Conservation (phyloP, 1,140 invertebrate species). For the Caenorhabditis latens region DNA sequence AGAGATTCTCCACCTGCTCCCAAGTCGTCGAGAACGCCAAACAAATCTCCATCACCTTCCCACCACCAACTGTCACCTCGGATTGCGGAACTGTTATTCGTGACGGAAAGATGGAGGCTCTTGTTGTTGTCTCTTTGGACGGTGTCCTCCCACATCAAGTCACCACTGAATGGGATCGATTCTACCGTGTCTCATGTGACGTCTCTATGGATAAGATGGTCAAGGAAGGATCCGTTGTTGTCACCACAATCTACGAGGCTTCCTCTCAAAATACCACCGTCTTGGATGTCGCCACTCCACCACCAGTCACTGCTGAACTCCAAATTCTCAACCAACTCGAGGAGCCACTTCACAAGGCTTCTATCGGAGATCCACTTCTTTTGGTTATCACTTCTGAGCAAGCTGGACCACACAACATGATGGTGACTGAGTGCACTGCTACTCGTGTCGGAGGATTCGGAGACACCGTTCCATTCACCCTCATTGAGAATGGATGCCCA, state of each 20-base stretch:
- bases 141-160: conserved; percentile 77
- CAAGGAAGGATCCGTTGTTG: conserved; percentile 76
- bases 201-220: conserved; percentile 77
- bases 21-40: conserved; percentile 78
- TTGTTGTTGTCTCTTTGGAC: conserved; percentile 77
- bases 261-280: conserved; percentile 72
- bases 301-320: conserved; percentile 75
- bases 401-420: conserved; percentile 74
- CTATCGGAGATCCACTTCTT: conserved; percentile 76
- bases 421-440: conserved; percentile 76
- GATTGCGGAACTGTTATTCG: conserved; percentile 76
- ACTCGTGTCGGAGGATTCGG: conserved; percentile 77
- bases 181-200: conserved; percentile 76
- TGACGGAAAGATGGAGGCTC: conserved; percentile 77
- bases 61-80: conserved; percentile 75
- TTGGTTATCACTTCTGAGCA: conserved; percentile 76
- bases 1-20: conserved; percentile 71
- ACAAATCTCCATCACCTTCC: conserved; percentile 77
- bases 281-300: conserved; percentile 76
- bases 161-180: conserved; percentile 78
- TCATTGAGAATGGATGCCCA: conserved; percentile 77
- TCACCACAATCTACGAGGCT: conserved; percentile 78
- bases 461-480: conserved; percentile 76
- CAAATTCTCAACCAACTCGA: conserved; percentile 73
- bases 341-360: conserved; percentile 74